phyloP scores from a whole-genome alignment of 2,113 vertebrate genomes.

The Crotalus viridis region DNA sequence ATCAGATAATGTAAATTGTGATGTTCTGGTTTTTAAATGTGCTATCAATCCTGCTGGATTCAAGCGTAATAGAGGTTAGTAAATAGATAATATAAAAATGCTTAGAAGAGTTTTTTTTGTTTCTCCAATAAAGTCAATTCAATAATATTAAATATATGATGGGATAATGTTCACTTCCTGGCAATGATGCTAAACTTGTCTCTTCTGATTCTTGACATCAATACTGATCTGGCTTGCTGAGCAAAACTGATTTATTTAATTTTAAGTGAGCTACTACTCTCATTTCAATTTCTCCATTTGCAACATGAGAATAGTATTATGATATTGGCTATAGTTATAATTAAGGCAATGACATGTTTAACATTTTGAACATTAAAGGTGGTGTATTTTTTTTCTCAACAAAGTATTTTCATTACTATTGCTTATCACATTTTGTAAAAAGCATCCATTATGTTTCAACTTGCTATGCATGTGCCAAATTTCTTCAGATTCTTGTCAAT shows the following conservation, averaged over 20 bases:
- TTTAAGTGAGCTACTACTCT: neutral
- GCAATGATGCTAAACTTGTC: neutral
- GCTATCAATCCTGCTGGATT: neutral
- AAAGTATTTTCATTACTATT: neutral
- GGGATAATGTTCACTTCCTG: neutral
- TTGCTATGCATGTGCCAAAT: neutral
- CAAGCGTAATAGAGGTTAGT: neutral
- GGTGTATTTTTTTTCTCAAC: neutral
- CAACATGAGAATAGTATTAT: neutral
- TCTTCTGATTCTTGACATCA: neutral
- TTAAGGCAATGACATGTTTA: neutral
- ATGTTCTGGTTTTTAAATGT: neutral
- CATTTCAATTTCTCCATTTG: neutral
- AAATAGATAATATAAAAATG: neutral
- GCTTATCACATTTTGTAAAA: neutral
- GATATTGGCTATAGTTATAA: neutral
- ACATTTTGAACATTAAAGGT: neutral
- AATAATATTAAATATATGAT: neutral
- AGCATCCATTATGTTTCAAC: neutral
- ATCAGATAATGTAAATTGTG: neutral
- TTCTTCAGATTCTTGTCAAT: neutral
- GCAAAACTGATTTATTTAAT: neutral
- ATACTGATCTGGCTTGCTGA: neutral
- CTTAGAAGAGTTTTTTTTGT: neutral
- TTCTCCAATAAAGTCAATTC: neutral